A percentile compares a stretch with the other conserved stretches of the same genome.
These are phyloP conservation scores for Empis stercorea DNA, from an alignment of 2,888 invertebrate species.

Conservation along the genomic window DNA sequence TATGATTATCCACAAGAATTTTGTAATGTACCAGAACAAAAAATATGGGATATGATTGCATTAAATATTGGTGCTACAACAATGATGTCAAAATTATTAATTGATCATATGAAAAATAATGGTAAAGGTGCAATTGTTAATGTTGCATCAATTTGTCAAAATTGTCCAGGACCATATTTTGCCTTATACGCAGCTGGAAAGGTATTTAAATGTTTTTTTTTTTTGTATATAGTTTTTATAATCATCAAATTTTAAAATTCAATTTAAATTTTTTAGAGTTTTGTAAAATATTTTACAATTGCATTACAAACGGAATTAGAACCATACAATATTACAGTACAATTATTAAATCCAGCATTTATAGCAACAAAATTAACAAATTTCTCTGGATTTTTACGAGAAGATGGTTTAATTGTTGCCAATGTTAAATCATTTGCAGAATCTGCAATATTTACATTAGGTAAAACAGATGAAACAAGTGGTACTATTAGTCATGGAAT, in stretches of 20 bases:
- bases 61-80: conserved; percentile 71
- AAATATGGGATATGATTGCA: conserved; percentile 63
- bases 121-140: conserved; percentile 68
- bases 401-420: not conserved
- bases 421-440: not conserved
- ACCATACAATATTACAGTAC: conserved; percentile 55
- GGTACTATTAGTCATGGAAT: conserved; percentile 79
- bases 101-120: conserved; percentile 58
- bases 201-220: conserved; percentile 35
- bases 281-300: conserved; percentile 55
- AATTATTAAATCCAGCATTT: conserved; percentile 69
- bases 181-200: conserved; percentile 76
- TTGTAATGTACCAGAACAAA: conserved; percentile 51
- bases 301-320: conserved; percentile 65
- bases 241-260: not conserved
- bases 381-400: conserved; percentile 31
- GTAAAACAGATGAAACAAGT: conserved; percentile 56
- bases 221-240: not conserved
- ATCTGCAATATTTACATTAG: conserved; percentile 49
- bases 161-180: conserved; percentile 69
- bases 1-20: conserved; percentile 66
- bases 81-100: conserved; percentile 56
- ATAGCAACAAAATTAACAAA: conserved; percentile 75
- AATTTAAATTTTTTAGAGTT: conserved; percentile 39
- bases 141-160: conserved; percentile 68